Base-by-base conservation (phyloP, 2,113 vertebrate genomes). In the Columba janthina region DNA sequence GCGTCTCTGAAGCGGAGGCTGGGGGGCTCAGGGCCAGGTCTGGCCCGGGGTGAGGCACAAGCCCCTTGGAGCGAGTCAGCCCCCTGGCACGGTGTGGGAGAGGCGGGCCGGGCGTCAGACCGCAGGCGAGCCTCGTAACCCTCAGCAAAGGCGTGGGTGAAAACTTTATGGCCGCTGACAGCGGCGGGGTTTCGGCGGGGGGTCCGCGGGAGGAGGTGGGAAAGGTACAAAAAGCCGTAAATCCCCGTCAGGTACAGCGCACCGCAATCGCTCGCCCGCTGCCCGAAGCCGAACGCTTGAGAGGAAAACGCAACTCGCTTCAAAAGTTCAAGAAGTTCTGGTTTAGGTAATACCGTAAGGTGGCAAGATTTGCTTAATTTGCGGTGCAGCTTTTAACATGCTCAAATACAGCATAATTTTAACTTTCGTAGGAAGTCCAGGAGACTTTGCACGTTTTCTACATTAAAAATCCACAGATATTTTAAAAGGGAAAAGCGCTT, bases 181-280 rank as follows among this genome's bases (percentile, higher is more conserved):
- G 92, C 19, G 2, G 58, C 20, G 8, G 21, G 32, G 66, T 40
- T 87, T 36, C 10, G 2, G 29, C 51, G 32, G 29, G 26, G n/a
- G 60, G 80, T 62, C 71, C n/a, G 54, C 4, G 1, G 64, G 75
- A 85, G 48, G 50, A 26, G 46, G 77, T 1, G 32, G 0, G 15
- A 56, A 50, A 12, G 19, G 57, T 36, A 53, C 15, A 46, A 4
- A 56, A 46, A 0, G 2, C 10, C 3, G 1, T 22, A 48, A 71
- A 92, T 28, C 48, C 25, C 46, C 0, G 8, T 11, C 71, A 73
- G 50, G 50, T 34, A 48, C 9, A 1, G 78, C 8, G 1, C 10
- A 2, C 44, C 0, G 0, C 9, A 1, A 25, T 6, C 2, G 12
- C 56, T 38, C 4, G 0, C 28, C 50, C 21, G 0, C 61, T 46